Base-by-base conservation (phyloP, 2,888 invertebrate species). In the Ochropacha duplaris region DNA sequence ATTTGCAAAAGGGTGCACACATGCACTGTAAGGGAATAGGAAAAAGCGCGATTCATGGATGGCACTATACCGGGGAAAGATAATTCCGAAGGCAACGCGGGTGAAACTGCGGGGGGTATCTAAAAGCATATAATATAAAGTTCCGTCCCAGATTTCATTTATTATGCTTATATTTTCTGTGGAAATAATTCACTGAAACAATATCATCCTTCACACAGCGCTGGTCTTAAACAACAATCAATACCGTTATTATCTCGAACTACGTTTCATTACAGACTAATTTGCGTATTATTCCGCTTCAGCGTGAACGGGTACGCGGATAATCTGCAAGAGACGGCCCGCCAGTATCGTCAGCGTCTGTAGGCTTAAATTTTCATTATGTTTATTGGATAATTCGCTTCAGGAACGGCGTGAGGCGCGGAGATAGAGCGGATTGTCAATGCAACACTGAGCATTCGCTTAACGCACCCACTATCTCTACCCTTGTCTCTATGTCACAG, bases 331-430 rank as follows among this genome's bases (percentile, higher is more conserved):
- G 79, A 84, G 90, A 89, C 89, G 89, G 87, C 78, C 77, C 76
- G 77, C 55, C 54, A 44, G 39, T 80, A 79, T 78, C 81, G 79
- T 84, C 84, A 84, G 82, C 86, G 83, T 79, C 85, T 85, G 83
- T 86, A 86, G 88, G 90, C 90, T 91, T 91, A 91, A 92, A 91
- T 91, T 90, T 91, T 92, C 92, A 92, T 92, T 90, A 92, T 89
- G 89, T 90, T 91, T 91, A 92, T 91, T 90, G 92, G 89, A 92
- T 91, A 90, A 91, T 91, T 87, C 90, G 83, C 84, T 83, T 82
- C 81, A 78, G 77, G 74, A 74, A 78, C 79, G 78, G 87, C 88
- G 85, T 89, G 89, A 90, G 85, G 73, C 79, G 65, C 66, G 59
- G 82, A 87, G 91, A 92, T 92, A 92, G 86, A 84, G 81, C 69